phyloP scores from a whole-genome alignment of 2,113 vertebrate genomes.

The Climacteris rufus region DNA sequence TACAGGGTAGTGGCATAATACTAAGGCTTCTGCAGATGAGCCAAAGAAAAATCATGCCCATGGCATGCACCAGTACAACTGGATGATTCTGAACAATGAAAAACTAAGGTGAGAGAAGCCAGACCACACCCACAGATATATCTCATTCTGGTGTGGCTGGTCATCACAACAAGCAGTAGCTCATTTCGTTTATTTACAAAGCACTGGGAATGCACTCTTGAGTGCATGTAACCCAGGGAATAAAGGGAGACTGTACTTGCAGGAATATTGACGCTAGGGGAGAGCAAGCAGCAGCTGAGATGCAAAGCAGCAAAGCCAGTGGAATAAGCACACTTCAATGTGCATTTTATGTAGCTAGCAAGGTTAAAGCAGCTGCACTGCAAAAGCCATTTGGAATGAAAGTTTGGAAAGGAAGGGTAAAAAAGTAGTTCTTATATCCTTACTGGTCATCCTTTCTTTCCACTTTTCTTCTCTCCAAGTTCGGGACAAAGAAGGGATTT shows the following conservation, averaged over 20 bases:
- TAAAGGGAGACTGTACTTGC: neutral
- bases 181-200: neutral
- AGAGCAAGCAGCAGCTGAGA: neutral
- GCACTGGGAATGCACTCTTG: neutral
- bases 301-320: neutral
- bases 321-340: accelerated
- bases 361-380: neutral
- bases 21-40: neutral
- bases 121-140: neutral
- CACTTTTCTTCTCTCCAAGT: neutral
- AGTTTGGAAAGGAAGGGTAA: neutral
- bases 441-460: neutral
- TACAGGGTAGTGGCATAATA: neutral
- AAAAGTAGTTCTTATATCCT: neutral
- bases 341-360: neutral
- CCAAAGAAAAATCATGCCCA: neutral
- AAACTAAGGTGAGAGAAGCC: neutral
- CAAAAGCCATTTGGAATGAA: neutral
- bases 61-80: neutral
- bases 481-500: neutral
- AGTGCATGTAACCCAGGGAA: neutral
- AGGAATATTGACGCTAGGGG: neutral
- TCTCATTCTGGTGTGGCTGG: neutral
- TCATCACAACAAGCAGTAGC: neutral
- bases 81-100: neutral